A percentile compares a stretch with the other conserved stretches of the same genome.
Conservation (phyloP, 2,797 vertebrate genomes). For the Arctocebus calabarensis region DNA sequence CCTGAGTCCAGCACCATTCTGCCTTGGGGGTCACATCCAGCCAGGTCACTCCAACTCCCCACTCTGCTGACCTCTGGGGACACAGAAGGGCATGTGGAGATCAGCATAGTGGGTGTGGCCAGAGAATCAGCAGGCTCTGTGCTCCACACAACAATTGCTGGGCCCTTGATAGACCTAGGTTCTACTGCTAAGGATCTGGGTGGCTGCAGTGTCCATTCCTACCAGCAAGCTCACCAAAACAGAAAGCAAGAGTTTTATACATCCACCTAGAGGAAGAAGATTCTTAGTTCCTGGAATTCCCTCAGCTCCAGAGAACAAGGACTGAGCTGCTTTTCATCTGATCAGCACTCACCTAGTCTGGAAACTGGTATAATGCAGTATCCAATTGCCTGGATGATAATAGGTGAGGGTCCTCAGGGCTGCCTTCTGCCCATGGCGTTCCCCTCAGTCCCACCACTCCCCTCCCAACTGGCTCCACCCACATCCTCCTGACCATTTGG, state of each 20-base stretch:
- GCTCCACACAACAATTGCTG: neutral
- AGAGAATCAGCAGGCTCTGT: neutral
- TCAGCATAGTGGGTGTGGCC: slow-evolving; percentile 44
- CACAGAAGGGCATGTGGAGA: slow-evolving; percentile 70
- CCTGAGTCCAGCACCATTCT: slow-evolving; percentile 94
- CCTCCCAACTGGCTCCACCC: neutral
- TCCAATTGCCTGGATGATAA: neutral
- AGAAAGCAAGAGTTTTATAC: slow-evolving; percentile 26
- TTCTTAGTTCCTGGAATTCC: neutral
- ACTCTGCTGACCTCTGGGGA: slow-evolving; percentile 68
- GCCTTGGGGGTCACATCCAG: slow-evolving; percentile 79
- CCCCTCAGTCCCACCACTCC: neutral
- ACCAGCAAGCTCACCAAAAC: neutral
- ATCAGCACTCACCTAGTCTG: neutral
- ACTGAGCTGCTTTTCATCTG: neutral
- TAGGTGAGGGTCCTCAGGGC: neutral
- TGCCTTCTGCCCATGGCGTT: neutral
- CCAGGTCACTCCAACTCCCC: slow-evolving; percentile 57
- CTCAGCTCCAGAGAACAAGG: neutral
- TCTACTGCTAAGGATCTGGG: neutral
- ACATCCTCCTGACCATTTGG: neutral
- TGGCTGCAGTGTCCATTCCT: neutral
- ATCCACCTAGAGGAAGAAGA: neutral
- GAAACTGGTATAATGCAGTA: neutral
- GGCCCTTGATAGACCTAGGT: neutral